A percentile compares a stretch with the other conserved stretches of the same genome.
Evolutionary conservation across 1,140 invertebrate genomes (phyloP).

Genomic region (Maniola jurtina): DNA sequence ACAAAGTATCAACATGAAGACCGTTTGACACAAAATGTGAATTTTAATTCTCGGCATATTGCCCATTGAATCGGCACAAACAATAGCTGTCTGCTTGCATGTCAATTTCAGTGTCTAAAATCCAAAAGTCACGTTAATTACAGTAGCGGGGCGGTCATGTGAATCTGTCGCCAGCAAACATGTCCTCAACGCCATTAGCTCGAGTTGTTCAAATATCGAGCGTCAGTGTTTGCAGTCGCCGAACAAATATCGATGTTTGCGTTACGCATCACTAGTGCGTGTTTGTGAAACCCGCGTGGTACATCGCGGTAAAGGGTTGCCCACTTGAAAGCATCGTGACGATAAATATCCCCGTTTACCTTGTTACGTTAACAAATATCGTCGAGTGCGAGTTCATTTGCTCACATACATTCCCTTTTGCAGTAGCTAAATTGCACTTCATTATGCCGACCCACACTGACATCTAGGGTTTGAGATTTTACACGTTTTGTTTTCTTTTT

Average conservation of each 20-base stretch:
- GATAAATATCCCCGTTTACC: conserved; percentile 71
- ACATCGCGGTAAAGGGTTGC: conserved; percentile 66
- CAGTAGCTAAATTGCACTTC: conserved; percentile 45
- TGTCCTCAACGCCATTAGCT: conserved; percentile 68
- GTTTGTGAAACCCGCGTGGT: conserved; percentile 60
- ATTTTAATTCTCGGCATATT: too few species aligned
- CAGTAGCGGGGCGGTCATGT: conserved; percentile 63
- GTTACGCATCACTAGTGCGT: conserved; percentile 76
- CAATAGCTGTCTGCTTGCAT: too few species aligned
- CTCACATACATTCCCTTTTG: conserved; percentile 36
- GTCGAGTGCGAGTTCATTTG: conserved; percentile 56
- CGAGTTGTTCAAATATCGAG: conserved; percentile 69
- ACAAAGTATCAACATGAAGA: too few species aligned
- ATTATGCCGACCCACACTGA: conserved; percentile 31
- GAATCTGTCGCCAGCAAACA: conserved; percentile 62
- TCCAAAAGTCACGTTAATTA: conserved; percentile 44
- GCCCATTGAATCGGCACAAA: too few species aligned
- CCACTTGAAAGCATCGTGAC: conserved; percentile 64
- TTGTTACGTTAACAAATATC: conserved; percentile 69
- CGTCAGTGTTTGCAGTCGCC: conserved; percentile 68
- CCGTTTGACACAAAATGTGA: too few species aligned
- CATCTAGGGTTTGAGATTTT: conserved; percentile 10
- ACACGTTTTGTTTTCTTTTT: neutral
- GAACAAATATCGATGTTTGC: conserved; percentile 76
- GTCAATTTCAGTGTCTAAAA: neutral